Conservation (phyloP, 1,140 invertebrate genomes). For the Drosophila bocqueti region DNA sequence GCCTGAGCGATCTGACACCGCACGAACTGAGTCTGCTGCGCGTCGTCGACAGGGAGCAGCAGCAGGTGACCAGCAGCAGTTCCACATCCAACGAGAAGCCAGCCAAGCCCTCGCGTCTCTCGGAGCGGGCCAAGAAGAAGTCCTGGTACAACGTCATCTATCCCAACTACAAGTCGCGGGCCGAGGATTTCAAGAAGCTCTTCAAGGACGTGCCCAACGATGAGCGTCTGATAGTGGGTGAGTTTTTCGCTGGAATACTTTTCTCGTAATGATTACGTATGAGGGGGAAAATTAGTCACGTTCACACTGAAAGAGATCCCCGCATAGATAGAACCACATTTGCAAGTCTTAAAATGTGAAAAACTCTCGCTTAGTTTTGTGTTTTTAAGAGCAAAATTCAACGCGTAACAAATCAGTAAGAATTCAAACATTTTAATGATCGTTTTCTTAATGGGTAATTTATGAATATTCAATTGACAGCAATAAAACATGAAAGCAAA, state of each 20-base stretch:
- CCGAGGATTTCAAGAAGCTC: slow-evolving; percentile 95
- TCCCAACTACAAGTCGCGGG: slow-evolving; percentile 96
- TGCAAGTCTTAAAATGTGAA: background rate
- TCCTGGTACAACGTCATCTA: slow-evolving; percentile 95
- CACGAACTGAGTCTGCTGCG: slow-evolving; percentile 76
- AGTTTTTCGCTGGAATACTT: slow-evolving; percentile 77
- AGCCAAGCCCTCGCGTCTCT: slow-evolving; percentile 79
- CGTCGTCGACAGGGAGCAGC: slow-evolving; percentile 59
- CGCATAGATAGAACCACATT: background rate
- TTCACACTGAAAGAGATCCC: background rate
- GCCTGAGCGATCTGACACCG: slow-evolving; percentile 57
- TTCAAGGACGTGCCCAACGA: slow-evolving; percentile 96
- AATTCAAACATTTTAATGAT: background rate
- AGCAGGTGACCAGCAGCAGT: slow-evolving; percentile 60
- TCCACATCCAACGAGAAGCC: slow-evolving; percentile 72
- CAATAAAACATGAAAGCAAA: slow-evolving; percentile 3
- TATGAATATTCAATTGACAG: slow-evolving; percentile 4
- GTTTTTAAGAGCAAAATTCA: background rate
- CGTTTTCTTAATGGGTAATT: slow-evolving; percentile 5
- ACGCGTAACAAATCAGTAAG: background rate
- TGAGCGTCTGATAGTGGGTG: slow-evolving; percentile 96
- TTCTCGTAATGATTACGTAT: no score
- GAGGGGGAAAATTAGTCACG: slow-evolving; percentile 3
- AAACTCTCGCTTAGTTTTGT: background rate
- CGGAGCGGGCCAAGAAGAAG: slow-evolving; percentile 89